Conservation (phyloP, 2,113 vertebrate genomes). For the Salminus brasiliensis region DNA sequence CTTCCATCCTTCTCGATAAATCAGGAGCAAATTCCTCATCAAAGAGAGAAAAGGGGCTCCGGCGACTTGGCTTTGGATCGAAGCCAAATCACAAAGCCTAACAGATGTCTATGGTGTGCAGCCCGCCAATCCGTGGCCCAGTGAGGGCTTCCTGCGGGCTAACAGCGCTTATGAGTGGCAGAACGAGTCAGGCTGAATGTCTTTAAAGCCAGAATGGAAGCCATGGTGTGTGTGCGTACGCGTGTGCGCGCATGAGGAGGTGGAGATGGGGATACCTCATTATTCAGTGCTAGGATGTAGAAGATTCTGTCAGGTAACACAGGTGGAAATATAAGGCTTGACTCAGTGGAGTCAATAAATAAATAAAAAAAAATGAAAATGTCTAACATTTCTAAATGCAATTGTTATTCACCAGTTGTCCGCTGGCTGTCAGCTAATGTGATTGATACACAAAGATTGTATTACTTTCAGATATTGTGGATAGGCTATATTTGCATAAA, state of each 20-base stretch:
- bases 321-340: neutral
- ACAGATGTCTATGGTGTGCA: constrained; percentile 39
- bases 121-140: constrained; percentile 26
- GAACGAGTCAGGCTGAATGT: neutral
- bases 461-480: neutral
- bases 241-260: neutral
- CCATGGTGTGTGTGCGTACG: neutral
- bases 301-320: neutral
- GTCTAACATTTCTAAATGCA: neutral
- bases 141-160: neutral
- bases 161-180: constrained; percentile 19
- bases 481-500: too few species aligned
- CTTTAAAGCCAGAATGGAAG: constrained; percentile 24
- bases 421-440: neutral
- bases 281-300: neutral
- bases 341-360: neutral
- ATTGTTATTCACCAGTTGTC: neutral
- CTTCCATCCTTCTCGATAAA: constrained; percentile 30
- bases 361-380: neutral
- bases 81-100: constrained; percentile 41
- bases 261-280: constrained; percentile 14
- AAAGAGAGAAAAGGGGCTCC: constrained; percentile 1
- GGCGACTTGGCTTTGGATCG: constrained; percentile 19
- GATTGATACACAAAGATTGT: neutral
- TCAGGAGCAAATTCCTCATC: constrained; percentile 41